Evolutionary conservation across 1,140 invertebrate species (phyloP), one percentile per base, ranked within the genome.

Genomic region (Aethina tumida): DNA sequence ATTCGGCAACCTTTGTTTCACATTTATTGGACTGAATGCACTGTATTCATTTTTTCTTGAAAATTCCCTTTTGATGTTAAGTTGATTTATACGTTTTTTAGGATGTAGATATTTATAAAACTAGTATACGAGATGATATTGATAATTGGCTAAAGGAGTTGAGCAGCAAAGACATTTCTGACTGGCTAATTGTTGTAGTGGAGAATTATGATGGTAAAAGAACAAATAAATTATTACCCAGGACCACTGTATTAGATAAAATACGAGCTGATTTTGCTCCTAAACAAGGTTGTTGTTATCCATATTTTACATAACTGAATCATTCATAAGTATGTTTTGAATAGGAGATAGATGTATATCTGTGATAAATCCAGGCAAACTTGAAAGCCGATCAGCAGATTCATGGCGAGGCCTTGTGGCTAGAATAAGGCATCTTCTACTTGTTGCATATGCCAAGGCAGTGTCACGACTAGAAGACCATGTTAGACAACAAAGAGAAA

Each of bases 151-250:
- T 92, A 10, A 82, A 81, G 52, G 73, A 76, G 50, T 64, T 96
- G 41, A 74, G 72, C 45, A 72, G 74, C 39, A 73, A 75, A 56
- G 77, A 82, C 34, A 77, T 94, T 32, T 69, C 76, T 39, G 92
- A 97, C 65, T 97, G 91, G 92, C 76, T 97, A 72, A 88, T 97
- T 54, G 75, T 96, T 29, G 65, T 95, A 41, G 87, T 97, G 19
- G 89, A 93, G 66, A 87, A 84, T 32, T 84, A 89, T 64, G 92
- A 97, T 66, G 81, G 83, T 52, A 82, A 85, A 52, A 87, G 88
- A 62, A 79, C 80, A 24, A 96, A 94, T 62, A 96, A 97, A 66
- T 63, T 97, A 13, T 64, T 97, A 30, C 88, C 89, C 14, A 74
- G 92, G 50, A 90, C 88, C 31, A 93, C 91, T 18, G 91, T 97